Conservation (phyloP, 2,888 invertebrate genomes). For the Timema podura region DNA sequence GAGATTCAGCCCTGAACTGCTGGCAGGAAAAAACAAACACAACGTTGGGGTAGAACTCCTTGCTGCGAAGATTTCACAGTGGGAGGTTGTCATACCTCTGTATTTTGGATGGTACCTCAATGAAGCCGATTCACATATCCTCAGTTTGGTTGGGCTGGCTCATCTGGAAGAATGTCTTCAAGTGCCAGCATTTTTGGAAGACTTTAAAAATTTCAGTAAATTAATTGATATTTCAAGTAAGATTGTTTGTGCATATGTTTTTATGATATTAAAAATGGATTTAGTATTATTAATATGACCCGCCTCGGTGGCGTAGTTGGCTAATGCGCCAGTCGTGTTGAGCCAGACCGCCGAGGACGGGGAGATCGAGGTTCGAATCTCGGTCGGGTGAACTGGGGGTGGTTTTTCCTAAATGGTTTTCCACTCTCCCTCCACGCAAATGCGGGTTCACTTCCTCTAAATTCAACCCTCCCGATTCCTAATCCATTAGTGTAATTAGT, state of each 20-base stretch:
- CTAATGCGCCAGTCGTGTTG: too few relatives aligned
- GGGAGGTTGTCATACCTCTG: slow-evolving; percentile 28
- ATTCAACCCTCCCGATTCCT: too few relatives aligned
- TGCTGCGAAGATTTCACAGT: slow-evolving; percentile 25
- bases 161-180: slow-evolving; percentile 28
- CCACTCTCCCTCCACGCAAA: too few relatives aligned
- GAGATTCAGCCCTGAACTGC: slow-evolving; percentile 38
- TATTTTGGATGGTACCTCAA: slow-evolving; percentile 35
- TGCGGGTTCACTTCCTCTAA: too few relatives aligned
- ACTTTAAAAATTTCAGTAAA: slow-evolving; percentile 23
- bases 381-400: too few relatives aligned
- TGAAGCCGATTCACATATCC: slow-evolving; percentile 29
- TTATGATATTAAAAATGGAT: neutral
- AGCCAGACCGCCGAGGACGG: too few relatives aligned
- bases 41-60: slow-evolving; percentile 24
- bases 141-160: slow-evolving; percentile 25
- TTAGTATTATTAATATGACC: neutral
- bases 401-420: too few relatives aligned
- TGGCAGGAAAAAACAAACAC: slow-evolving; percentile 34
- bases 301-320: too few relatives aligned
- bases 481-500: too few relatives aligned
- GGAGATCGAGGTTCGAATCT: too few relatives aligned
- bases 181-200: slow-evolving; percentile 24
- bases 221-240: neutral
- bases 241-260: neutral